Evolutionary conservation across 2,113 vertebrate genomes (phyloP), one percentile per base, ranked within the genome.

Genomic region (Sturnira hondurensis): DNA sequence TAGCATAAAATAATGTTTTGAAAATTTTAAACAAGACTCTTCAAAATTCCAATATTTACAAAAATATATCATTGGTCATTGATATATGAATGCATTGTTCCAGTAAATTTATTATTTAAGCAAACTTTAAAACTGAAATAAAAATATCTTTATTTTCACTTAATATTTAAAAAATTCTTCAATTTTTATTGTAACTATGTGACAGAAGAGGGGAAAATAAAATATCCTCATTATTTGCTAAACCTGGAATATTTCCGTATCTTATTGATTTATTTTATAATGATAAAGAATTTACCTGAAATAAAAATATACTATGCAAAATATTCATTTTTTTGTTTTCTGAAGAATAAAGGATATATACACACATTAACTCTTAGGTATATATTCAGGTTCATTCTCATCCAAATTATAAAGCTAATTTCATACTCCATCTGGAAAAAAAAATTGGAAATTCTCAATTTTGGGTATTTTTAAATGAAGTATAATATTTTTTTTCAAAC

Each of bases 401-500:
- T 50, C 85, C 43, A 65, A 83, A 20, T 58, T 87, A 89, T 26
- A 43, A 89, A 96, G 68, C 52, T 70, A 16, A 47, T 31, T 95
- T 77, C 2, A 58, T 24, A n/a, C 3, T 87, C 65, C 78, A 84
- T 43, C 1, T 45, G 20, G 54, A 56, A 9, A 78, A 9, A 78
- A 94, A 95, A 93, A 28, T 0, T 15, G 14, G 31, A 45, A 89
- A 71, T 43, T 63, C 41, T 56, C 47, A 41, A 85, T 41, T n/a
- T 74, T 50, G 22, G 28, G 17, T 68, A 47, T 58, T 92, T 89
- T 96, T 50, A 5, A 7, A 41, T 83, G 0, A 92, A 91, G 16
- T 28, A 26, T 61, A 28, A 4, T 58, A n/a, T n/a, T 81, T 92
- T 80, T 93, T 96, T 94, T 87, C 47, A 92, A 82, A 45, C 87